These are phyloP conservation scores for Pteronotus mesoamericanus DNA, from an alignment of 2,797 vertebrate genomes.

Conservation along the genomic window DNA sequence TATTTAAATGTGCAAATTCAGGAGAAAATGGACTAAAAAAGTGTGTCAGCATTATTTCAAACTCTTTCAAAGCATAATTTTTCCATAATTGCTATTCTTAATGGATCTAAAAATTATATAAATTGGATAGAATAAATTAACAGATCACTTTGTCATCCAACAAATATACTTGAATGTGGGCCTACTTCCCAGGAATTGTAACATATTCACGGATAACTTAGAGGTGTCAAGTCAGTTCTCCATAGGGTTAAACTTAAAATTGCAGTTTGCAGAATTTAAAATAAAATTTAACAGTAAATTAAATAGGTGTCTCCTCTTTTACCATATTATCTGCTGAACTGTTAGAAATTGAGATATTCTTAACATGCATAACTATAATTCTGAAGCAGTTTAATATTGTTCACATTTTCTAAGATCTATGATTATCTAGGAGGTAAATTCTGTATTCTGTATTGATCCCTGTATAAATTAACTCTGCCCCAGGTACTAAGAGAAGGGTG, in stretches of 20 bases:
- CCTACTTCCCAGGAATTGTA: neutral
- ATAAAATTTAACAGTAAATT: neutral
- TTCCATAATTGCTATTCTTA: neutral
- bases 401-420: neutral
- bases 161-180: neutral
- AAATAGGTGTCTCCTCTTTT: neutral
- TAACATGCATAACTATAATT: neutral
- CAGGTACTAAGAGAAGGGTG: neutral
- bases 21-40: neutral
- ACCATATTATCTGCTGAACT: neutral
- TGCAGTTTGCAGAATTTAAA: neutral
- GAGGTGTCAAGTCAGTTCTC: neutral
- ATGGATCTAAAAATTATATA: neutral
- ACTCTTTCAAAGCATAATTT: neutral
- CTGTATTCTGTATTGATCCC: neutral
- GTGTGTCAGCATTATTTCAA: neutral
- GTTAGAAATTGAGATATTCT: neutral
- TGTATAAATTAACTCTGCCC: neutral
- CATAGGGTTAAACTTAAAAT: neutral
- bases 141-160: neutral
- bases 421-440: neutral
- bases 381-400: neutral
- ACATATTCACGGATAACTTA: neutral
- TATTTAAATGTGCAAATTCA: neutral
- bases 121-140: neutral